Evolutionary conservation across 2,888 invertebrate genomes (phyloP), one percentile per base, ranked within the genome.

Genomic region (Heteropelma amictum): DNA sequence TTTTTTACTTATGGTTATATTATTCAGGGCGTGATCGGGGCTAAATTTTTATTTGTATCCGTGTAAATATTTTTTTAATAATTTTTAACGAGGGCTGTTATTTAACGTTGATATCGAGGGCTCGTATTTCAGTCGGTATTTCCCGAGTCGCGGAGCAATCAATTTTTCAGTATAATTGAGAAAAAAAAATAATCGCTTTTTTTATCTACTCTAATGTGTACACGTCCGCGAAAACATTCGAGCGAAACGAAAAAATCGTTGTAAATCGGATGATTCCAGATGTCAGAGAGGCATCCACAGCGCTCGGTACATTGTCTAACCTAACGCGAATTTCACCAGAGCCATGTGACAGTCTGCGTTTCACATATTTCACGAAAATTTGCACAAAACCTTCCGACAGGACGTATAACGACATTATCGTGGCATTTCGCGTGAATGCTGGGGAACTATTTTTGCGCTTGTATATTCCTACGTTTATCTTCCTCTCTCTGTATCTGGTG

Each of bases 281-380:
- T 35, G 51, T 63, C 63, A 38, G 33, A 26, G 23, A n/a, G n/a
- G n/a, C n/a, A n/a, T n/a, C n/a, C n/a, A 51, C 47, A 47, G 45
- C 26, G 35, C 28, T 53, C 67, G 33, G 56, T 64, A 28, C 12
- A 68, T 49, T 53, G 17, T 63, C 28, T 63, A 35, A 23, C 17
- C 17, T 19, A 40, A 45, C 40, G 38, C 17, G 54, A 65, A 65
- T 65, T 40, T 35, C 26, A 33, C 35, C 38, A 33, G 21, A 35
- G 19, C 14, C 26, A 38, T 63, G 26, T 42, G 51, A 60, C 71
- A 65, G 38, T 45, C 38, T 45, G 33, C 51, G 45, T 70, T n/a
- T 65, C 74, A 33, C 28, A 74, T 70, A 74, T 60, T 54, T 65
- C 64, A 54, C 47, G 47, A 60, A 28, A 53, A 60, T 54, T 70